These are phyloP conservation scores for Scaptomyza parva DNA, from an alignment of 2,888 invertebrate genomes.

Conservation along the genomic window DNA sequence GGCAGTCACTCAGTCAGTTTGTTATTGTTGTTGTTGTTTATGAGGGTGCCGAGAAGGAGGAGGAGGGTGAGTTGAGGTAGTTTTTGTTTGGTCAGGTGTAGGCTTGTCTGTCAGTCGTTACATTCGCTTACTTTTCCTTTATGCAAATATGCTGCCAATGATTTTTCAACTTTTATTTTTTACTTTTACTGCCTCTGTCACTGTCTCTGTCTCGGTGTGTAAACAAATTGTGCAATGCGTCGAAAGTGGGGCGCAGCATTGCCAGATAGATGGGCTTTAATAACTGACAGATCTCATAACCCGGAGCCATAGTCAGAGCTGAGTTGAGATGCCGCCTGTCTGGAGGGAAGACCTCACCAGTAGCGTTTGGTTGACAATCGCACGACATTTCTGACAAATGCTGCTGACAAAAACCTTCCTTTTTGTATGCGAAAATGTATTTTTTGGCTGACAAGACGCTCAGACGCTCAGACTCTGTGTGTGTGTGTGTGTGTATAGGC, in stretches of 20 bases:
- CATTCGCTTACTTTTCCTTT: slow-evolving; percentile 70
- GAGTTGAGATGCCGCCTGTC: slow-evolving; percentile 31
- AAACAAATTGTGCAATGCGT: slow-evolving; percentile 39
- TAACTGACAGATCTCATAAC: slow-evolving; percentile 21
- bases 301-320: neutral
- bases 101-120: slow-evolving; percentile 70
- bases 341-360: slow-evolving; percentile 54
- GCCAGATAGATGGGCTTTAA: slow-evolving; percentile 26
- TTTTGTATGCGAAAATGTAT: slow-evolving; percentile 14
- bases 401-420: slow-evolving; percentile 64
- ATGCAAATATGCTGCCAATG: slow-evolving; percentile 63
- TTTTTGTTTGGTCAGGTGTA: slow-evolving; percentile 69
- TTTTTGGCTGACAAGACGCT: slow-evolving; percentile 51
- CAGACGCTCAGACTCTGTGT: no score
- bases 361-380: slow-evolving; percentile 64
- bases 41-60: neutral
- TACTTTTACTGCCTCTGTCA: slow-evolving; percentile 33
- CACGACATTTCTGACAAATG: slow-evolving; percentile 75
- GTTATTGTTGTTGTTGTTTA: slow-evolving; percentile 3
- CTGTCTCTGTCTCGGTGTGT: slow-evolving; percentile 1
- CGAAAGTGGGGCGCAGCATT: slow-evolving; percentile 44
- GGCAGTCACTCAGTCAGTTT: slow-evolving; percentile 12
- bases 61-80: slow-evolving; percentile 1
- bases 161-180: slow-evolving; percentile 12
- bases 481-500: slow-evolving; percentile 49